These are phyloP conservation scores for Ophion ventricosus DNA, from an alignment of 2,888 invertebrate species.

Conservation along the genomic window DNA sequence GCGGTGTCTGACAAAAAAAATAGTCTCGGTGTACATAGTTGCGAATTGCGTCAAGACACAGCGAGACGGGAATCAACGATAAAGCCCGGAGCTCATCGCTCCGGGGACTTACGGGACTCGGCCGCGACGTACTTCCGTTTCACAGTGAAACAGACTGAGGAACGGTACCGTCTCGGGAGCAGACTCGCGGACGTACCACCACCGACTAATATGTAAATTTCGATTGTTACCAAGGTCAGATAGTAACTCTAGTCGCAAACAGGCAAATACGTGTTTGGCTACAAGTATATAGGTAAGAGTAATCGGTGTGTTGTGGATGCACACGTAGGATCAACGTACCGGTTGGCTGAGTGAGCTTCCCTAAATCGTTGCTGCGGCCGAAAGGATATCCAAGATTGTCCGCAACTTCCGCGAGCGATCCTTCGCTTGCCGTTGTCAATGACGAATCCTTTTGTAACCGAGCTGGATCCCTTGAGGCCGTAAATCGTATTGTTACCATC, in stretches of 20 bases:
- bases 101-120: conserved; percentile 63
- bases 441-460: conserved; percentile 7
- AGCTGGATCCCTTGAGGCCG: conserved; percentile 1
- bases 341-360: conserved; percentile 35
- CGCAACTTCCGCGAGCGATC: conserved; percentile 42
- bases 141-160: conserved; percentile 49
- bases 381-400: conserved; percentile 32
- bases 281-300: not conserved
- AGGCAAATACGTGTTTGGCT: conserved; percentile 24
- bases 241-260: conserved; percentile 65
- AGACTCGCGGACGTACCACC: conserved; percentile 26
- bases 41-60: conserved; percentile 50
- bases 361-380: not conserved
- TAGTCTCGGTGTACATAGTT: conserved; percentile 27
- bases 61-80: conserved; percentile 60
- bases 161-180: conserved; percentile 56
- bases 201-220: conserved; percentile 67
- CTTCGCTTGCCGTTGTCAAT: conserved; percentile 9
- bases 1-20: conserved; percentile 46
- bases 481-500: conserved; percentile 26
- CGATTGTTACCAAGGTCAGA: conserved; percentile 72
- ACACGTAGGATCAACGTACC: conserved; percentile 25
- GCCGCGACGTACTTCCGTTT: conserved; percentile 62
- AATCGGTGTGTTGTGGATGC: conserved; percentile 25
- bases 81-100: conserved; percentile 43